These are phyloP conservation scores for Calosoma granatense DNA, from an alignment of 1,140 invertebrate species.

Conservation along the genomic window DNA sequence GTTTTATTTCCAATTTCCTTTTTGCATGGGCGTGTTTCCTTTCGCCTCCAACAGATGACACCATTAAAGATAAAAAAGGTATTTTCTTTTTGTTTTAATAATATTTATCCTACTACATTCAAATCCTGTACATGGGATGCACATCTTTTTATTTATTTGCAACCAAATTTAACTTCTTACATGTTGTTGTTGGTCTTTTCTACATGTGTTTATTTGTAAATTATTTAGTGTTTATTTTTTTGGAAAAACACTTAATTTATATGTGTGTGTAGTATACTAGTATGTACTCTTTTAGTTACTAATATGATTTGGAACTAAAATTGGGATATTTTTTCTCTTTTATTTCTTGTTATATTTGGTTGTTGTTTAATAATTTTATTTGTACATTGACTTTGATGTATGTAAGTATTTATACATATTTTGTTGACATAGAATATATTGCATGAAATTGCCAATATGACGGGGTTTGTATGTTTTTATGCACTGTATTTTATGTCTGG, in stretches of 20 bases:
- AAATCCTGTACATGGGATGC: background rate
- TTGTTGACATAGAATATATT: too few species aligned
- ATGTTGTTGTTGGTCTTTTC: too few species aligned
- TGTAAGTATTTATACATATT: too few species aligned
- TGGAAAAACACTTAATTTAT: background rate
- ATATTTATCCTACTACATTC: background rate
- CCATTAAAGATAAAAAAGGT: conserved; percentile 13
- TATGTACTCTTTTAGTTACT: background rate
- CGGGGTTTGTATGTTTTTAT: too few species aligned
- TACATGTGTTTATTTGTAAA: background rate
- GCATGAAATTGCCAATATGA: too few species aligned
- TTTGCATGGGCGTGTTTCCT: conserved; percentile 27
- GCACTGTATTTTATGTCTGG: too few species aligned
- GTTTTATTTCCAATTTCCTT: conserved; percentile 23
- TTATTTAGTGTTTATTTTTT: too few species aligned
- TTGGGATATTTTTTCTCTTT: background rate
- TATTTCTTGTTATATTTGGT: conserved; percentile 10
- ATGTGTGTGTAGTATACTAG: background rate
- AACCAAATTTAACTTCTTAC: conserved; percentile 6
- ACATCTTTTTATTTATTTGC: background rate
- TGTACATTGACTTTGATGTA: too few species aligned
- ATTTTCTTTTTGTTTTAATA: conserved; percentile 4
- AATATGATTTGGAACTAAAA: background rate
- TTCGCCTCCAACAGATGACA: conserved; percentile 25
- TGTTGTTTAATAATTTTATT: conserved; percentile 10